Evolutionary conservation across 2,888 invertebrate species (phyloP).

Genomic region (Tipula lateralis): DNA sequence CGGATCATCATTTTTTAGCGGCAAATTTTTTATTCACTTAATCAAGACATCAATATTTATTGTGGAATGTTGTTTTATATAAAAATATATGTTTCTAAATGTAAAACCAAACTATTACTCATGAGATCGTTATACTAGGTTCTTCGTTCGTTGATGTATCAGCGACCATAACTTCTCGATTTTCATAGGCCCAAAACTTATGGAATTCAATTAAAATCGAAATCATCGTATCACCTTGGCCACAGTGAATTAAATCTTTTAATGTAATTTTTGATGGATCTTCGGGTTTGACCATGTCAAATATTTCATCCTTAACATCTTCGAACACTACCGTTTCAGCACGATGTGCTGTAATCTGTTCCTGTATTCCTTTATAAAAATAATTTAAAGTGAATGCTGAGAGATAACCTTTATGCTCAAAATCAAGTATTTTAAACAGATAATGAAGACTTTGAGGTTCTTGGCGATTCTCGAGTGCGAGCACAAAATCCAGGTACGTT

Average conservation of each 20-base stretch:
- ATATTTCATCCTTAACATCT: conserved; percentile 95
- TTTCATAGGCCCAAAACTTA: conserved; percentile 96
- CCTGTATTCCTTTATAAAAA: conserved; percentile 91
- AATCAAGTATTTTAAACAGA: conserved; percentile 85
- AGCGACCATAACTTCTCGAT: conserved; percentile 73
- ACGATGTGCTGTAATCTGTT: conserved; percentile 80
- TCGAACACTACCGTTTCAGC: conserved; percentile 88
- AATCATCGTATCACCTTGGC: conserved; percentile 89
- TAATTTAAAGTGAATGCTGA: conserved; percentile 88
- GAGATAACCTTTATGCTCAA: conserved; percentile 79
- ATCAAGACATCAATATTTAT: neutral
- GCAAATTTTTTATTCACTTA: conserved; percentile 54
- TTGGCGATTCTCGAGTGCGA: conserved; percentile 85
- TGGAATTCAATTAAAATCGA: conserved; percentile 92
- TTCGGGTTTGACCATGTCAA: conserved; percentile 93
- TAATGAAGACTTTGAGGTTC: conserved; percentile 90
- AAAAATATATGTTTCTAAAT: neutral
- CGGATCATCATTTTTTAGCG: conserved; percentile 80
- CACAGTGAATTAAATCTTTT: conserved; percentile 77
- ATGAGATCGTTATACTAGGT: neutral
- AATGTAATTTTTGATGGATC: conserved; percentile 80
- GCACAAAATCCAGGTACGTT: conserved; percentile 88
- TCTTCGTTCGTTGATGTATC: conserved; percentile 49
- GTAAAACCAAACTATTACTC: neutral
- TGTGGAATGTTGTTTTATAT: neutral